Percentiles rank a stretch among this genome's conserved stretches.
phyloP scores from a whole-genome alignment of 2,797 vertebrate species.

The Rhodeus uyekii region DNA sequence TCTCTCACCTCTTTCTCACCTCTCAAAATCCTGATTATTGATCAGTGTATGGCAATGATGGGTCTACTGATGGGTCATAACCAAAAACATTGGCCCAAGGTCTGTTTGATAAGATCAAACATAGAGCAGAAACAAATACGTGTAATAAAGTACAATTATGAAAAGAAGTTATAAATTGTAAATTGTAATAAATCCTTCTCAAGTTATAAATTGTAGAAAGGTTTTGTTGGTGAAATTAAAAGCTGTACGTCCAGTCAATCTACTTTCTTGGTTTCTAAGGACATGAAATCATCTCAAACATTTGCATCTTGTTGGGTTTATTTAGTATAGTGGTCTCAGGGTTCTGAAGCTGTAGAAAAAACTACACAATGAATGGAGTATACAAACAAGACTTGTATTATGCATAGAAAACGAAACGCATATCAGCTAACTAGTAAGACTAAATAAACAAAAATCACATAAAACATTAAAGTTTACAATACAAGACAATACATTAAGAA shows the following conservation, averaged over 20 bases:
- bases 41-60: neutral
- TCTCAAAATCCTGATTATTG: conserved; percentile 11
- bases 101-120: neutral
- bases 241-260: neutral
- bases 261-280: neutral
- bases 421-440: no score
- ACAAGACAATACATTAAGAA: no score
- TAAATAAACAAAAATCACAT: no score
- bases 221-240: neutral
- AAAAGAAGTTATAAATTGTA: no score
- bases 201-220: neutral
- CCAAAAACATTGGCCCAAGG: neutral
- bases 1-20: conserved; percentile 1
- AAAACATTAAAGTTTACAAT: no score
- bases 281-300: neutral
- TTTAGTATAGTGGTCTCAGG: neutral
- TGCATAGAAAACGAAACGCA: no score
- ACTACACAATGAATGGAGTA: no score
- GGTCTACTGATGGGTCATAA: neutral
- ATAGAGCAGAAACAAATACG: neutral
- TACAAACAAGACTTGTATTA: no score
- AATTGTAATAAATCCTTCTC: no score
- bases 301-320: neutral
- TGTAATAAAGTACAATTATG: no score
- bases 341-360: no score